Evolutionary conservation across 2,888 invertebrate species (phyloP), one percentile per base, ranked within the genome.

Genomic region (Orchesella flavescens): DNA sequence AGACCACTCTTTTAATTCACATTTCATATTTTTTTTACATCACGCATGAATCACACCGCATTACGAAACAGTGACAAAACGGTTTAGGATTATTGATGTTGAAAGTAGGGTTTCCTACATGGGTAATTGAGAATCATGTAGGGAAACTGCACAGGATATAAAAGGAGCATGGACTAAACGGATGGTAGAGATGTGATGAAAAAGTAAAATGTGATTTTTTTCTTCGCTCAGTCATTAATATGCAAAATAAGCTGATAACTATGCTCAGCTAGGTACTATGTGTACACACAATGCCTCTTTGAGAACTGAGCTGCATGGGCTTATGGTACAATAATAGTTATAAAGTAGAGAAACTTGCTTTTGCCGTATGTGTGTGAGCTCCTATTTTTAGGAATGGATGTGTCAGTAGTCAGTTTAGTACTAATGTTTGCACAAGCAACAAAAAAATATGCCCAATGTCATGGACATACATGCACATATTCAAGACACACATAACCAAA

Each of bases 381-480:
- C 73, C 77, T 77, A 77, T 77, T 77, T 77, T 68, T 77, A 71
- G 78, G 72, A 80, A 21, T 55, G 71, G 34, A 34, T 34, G 34
- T 34, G 34, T 34, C 34, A 66, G 73, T 65, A 57, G 66, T 17
- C 57, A 80, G 68, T 66, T 46, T 7, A 34, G 34, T 34, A 34
- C 34, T 34, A 34, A 34, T 80, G 74, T 80, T 80, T 80, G 74
- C 80, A 74, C 72, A 80, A 68, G 66, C 63, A 34, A 63, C n/a
- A 55, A 61, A 44, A 75, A 81, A 81, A 53, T 10, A 53, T 53
- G 53, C 53, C 15, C 53, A 53, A n/a, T 13, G 53, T 53, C 53
- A 34, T 4, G 34, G 2, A 34, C 7, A 7, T 34, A 34, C 34
- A 34, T 34, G 7, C 34, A 2, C 3, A 34, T 34, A 34, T 34